Percentiles rank a stretch among this genome's conserved stretches.
phyloP scores from a whole-genome alignment of 2,888 invertebrate genomes.

The Apoda limacodes region DNA sequence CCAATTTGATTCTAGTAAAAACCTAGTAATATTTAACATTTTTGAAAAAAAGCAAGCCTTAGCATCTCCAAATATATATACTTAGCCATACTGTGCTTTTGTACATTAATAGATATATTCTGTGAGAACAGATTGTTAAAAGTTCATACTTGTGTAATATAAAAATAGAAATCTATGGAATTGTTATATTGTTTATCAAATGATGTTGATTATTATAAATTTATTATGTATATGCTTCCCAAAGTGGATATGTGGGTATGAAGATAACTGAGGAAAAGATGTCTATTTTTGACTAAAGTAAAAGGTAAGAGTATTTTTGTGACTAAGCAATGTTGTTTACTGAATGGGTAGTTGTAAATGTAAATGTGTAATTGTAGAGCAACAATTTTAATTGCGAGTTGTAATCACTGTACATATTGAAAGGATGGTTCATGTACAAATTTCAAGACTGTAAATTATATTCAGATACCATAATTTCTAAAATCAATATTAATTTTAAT shows the following conservation, averaged over 20 bases:
- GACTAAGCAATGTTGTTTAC: conserved; percentile 55
- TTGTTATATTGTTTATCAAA: conserved; percentile 65
- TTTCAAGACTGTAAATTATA: conserved; percentile 60
- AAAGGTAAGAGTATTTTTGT: conserved; percentile 60
- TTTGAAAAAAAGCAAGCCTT: conserved; percentile 18
- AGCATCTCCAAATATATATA: conserved; percentile 27
- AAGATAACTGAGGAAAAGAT: conserved; percentile 41
- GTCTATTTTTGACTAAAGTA: conserved; percentile 62
- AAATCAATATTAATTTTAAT: no score
- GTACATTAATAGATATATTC: conserved; percentile 39
- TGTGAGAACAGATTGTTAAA: conserved; percentile 52
- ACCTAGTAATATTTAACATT: conserved; percentile 15
- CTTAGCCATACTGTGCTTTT: conserved; percentile 34
- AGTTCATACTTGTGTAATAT: conserved; percentile 53
- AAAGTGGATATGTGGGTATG: conserved; percentile 45
- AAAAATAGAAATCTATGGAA: conserved; percentile 55
- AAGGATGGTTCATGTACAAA: conserved; percentile 57
- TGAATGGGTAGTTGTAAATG: conserved; percentile 48
- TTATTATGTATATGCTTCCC: conserved; percentile 56
- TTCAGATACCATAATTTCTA: no score
- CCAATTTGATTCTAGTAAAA: conserved; percentile 18
- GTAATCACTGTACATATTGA: conserved; percentile 34
- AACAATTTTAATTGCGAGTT: conserved; percentile 39
- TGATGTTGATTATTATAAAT: conserved; percentile 64
- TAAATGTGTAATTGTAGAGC: conserved; percentile 27